phyloP scores from a whole-genome alignment of 1,140 invertebrate species.

The Phortica variegata region DNA sequence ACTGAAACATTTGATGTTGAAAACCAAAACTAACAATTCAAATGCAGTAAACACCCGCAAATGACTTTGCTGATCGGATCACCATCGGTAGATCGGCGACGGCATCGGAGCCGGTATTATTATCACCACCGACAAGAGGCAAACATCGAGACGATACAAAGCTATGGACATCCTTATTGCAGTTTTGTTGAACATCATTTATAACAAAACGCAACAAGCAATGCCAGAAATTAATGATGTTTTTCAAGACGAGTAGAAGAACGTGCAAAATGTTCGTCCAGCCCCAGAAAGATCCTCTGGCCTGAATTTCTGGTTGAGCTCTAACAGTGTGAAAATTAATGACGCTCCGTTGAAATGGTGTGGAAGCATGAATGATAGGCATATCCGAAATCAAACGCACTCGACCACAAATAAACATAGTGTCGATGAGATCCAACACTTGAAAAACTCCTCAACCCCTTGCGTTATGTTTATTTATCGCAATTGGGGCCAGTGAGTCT shows the following conservation, averaged over 20 bases:
- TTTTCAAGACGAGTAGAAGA: conserved; percentile 22
- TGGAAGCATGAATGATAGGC: no score
- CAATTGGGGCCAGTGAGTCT: conserved; percentile 34
- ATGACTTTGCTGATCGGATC: no score
- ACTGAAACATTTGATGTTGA: conserved; percentile 18
- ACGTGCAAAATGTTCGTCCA: conserved; percentile 50
- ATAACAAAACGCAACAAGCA: conserved; percentile 52
- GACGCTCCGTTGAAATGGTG: conserved; percentile 22
- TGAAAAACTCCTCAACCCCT: conserved; percentile 2
- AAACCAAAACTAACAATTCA: not conserved
- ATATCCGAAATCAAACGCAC: conserved; percentile 27
- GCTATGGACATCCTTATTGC: no score
- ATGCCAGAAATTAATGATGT: conserved; percentile 38
- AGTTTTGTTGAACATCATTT: conserved; percentile 57
- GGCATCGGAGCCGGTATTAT: conserved; percentile 17
- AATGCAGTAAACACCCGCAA: conserved; percentile 37
- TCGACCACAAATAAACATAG: conserved; percentile 32
- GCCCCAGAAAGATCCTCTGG: conserved; percentile 20
- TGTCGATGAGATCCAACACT: conserved; percentile 22
- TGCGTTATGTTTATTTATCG: no score
- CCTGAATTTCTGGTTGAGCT: not conserved
- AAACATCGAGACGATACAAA: conserved; percentile 1
- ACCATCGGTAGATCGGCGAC: no score
- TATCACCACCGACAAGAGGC: conserved; percentile 12
- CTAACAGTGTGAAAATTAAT: conserved; percentile 33